Evolutionary conservation across 2,888 invertebrate genomes (phyloP), one percentile per base, ranked within the genome.

Genomic region (Drosophila antonietae): DNA sequence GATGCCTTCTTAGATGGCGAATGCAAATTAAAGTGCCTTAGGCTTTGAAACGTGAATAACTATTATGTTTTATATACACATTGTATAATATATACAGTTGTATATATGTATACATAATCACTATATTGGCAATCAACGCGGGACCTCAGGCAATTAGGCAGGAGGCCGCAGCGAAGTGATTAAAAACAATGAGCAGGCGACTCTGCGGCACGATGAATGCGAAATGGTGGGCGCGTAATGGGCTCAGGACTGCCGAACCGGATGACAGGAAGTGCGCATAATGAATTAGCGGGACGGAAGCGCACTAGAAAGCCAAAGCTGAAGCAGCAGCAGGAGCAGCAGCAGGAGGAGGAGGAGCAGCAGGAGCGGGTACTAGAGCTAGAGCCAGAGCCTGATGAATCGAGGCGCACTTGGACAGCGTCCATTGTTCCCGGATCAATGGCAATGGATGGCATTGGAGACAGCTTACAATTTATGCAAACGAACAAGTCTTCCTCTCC

Each of bases 231-330:
- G 3, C 31, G 14, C 46, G 56, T 51, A 58, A 76, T 60, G 72
- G 71, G 60, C 51, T 20, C 58, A 43, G 35, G 52, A 28, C 15
- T 6, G 20, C 39, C 44, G n/a, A 58, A 57, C 78, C 76, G 81
- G 81, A 86, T 81, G 75, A 72, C 81, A 81, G 83, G 83, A 83
- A 83, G 84, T 81, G 75, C 87, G 81, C 86, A 83, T 86, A 83
- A 86, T 86, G 86, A 85, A 83, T 83, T 86, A 74, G 81, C 81
- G 83, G 65, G 52, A 73, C 84, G 83, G 87, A 86, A 83, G 75
- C 78, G 57, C 53, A 61, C 69, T 75, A 68, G 75, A 79, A 81
- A 74, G 47, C 61, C 47, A 52, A 59, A 61, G 51, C 49, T 5
- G 9, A 12, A 46, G 46, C 23, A 14, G 15, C 1, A 47, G 47